Evolutionary conservation across 2,113 vertebrate species (phyloP).

Genomic region (Alces alces): DNA sequence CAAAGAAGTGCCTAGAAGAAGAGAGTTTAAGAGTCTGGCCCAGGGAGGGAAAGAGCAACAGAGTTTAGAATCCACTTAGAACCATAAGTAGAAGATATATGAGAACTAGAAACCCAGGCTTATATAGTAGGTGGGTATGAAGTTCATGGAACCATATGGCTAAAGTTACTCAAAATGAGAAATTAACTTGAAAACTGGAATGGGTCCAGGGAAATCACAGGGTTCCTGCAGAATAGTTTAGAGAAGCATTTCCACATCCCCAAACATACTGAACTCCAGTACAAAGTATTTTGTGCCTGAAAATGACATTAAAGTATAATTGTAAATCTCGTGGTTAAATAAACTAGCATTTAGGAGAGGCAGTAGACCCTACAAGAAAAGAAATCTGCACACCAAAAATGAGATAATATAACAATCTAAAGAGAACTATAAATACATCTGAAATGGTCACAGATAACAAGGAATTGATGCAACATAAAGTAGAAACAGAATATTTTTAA

Average conservation of each 20-base stretch:
- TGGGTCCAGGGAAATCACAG: not conserved
- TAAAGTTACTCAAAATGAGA: conserved; percentile 22
- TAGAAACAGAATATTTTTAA: not conserved
- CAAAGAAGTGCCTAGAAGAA: not conserved
- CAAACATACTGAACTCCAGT: not conserved
- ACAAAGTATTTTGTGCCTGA: conserved; percentile 12
- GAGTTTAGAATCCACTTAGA: not conserved
- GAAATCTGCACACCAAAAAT: not conserved
- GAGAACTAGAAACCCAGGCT: conserved; percentile 13
- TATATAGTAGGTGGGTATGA: not conserved
- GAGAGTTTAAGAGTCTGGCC: not conserved
- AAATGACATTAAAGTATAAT: not conserved
- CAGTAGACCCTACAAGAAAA: not conserved
- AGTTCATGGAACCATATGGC: not conserved
- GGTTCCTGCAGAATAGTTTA: not conserved
- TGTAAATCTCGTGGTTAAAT: not conserved
- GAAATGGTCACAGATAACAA: not conserved
- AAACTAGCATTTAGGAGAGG: not conserved
- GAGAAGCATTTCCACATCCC: not conserved
- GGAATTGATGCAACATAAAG: not conserved
- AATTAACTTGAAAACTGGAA: conserved; percentile 22
- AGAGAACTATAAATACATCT: not conserved
- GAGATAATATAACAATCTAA: not conserved
- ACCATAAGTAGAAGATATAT: not conserved
- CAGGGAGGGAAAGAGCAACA: not conserved